A percentile compares a stretch with the other conserved stretches of the same genome.
Evolutionary conservation across 2,113 vertebrate genomes (phyloP).

Genomic region (Colius striatus): DNA sequence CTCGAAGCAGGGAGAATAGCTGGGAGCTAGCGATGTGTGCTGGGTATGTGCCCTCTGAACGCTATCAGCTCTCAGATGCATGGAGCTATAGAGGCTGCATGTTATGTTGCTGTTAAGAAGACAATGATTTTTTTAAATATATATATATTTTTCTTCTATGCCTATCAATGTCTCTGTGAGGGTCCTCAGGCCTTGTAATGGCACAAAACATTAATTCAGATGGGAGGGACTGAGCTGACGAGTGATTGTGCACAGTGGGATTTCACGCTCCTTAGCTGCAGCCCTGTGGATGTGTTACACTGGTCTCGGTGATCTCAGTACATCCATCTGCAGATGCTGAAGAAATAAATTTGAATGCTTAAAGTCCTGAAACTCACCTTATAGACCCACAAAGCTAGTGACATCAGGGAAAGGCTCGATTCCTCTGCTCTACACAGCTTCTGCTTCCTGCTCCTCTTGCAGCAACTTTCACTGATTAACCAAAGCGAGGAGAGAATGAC

Average conservation of each 20-base stretch:
- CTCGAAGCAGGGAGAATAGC: background rate
- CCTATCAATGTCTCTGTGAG: background rate
- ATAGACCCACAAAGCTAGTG: rapidly evolving
- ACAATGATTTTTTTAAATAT: background rate
- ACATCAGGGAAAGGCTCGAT: background rate
- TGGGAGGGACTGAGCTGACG: background rate
- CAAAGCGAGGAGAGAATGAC: background rate
- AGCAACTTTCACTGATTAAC: background rate
- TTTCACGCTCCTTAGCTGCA: background rate
- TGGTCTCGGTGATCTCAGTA: background rate
- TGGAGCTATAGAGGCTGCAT: background rate
- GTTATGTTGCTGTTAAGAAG: background rate
- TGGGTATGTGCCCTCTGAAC: background rate
- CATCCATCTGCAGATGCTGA: background rate
- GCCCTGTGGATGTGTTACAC: background rate
- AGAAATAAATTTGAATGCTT: background rate
- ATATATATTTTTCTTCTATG: background rate
- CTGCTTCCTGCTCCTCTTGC: background rate
- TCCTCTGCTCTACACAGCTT: background rate
- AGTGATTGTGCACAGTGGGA: background rate
- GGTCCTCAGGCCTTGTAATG: background rate
- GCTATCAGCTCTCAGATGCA: background rate
- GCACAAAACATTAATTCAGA: background rate
- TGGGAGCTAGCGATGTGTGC: background rate
- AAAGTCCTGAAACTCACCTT: background rate